Percentiles rank a stretch among this genome's conserved stretches.
phyloP scores from a whole-genome alignment of 2,888 invertebrate species.

The Empis livida region DNA sequence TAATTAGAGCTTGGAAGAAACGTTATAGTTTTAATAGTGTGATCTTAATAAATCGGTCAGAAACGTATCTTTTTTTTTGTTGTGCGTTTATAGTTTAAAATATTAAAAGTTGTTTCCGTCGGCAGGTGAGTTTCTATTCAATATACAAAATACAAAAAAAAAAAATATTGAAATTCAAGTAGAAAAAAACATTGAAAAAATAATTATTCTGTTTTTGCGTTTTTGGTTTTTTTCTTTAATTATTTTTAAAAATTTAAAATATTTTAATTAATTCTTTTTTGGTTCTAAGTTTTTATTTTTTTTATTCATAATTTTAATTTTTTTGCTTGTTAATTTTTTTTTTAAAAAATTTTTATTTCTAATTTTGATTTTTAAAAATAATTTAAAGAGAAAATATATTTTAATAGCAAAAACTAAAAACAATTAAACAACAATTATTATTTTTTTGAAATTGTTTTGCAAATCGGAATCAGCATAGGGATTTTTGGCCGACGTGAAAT shows the following conservation, averaged over 20 bases:
- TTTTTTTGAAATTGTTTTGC: constrained; percentile 1
- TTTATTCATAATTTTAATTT: constrained; percentile 9
- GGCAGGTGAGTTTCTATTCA: constrained; percentile 24
- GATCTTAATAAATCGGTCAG: too few relatives aligned
- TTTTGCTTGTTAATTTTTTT: constrained; percentile 2
- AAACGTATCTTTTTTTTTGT: too few relatives aligned
- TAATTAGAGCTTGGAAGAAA: too few relatives aligned
- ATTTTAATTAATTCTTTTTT: constrained; percentile 1
- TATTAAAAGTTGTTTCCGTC: constrained; percentile 19
- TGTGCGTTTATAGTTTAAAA: constrained; percentile 1
- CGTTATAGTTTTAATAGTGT: too few relatives aligned
- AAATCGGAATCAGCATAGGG: constrained; percentile 34
- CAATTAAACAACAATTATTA: background rate
- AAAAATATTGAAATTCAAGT: constrained; percentile 14
- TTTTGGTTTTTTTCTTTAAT: constrained; percentile 28
- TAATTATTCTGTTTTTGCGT: constrained; percentile 11
- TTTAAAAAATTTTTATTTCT: background rate
- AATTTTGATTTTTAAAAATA: constrained; percentile 13
- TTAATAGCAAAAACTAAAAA: constrained; percentile 1
- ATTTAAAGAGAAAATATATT: constrained; percentile 4
- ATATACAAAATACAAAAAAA: constrained; percentile 4
- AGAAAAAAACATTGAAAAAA: background rate
- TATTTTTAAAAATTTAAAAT: constrained; percentile 8
- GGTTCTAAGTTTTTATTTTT: constrained; percentile 15
- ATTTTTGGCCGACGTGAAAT: constrained; percentile 39